Base-by-base conservation (phyloP, 2,888 invertebrate genomes). In the Petrophora chlorosata region DNA sequence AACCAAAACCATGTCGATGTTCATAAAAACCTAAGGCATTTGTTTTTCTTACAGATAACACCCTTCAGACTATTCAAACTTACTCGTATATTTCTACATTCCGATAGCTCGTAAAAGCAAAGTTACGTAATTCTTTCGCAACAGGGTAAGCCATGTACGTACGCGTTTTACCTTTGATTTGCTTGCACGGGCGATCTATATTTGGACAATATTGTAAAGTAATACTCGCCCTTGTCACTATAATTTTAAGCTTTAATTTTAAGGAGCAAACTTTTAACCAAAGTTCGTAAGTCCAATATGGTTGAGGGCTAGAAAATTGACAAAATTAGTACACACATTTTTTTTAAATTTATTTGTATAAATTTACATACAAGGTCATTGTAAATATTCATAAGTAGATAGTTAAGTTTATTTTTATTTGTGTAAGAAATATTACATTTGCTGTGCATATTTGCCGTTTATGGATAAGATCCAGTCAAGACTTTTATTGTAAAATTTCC, bases 401-500 rank as follows among this genome's bases (percentile, higher is more conserved):
- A 53, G 42, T 56, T 73, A 79, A 76, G 71, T 73, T 79, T 74
- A 73, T 65, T 73, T 79, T 76, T 70, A 38, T 40, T 35, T 26
- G 36, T 33, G 36, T 48, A 48, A 44, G 22, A 46, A 53, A 47
- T 38, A 54, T 52, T 48, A 56, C 52, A 76, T 78, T 86, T 78
- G 87, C 88, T 88, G 85, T 87, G 85, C 82, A 87, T 87, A 87
- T 73, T 60, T 79, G 85, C 85, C 78, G 80, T 85, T 85, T 83
- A 82, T 84, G 89, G 89, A 89, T 89, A 86, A 87, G 85, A 89
- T 88, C 89, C 89, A 87, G 68, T 83, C 76, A 83, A 84, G 78
- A 87, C 83, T 85, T 85, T 85, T 83, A 86, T 79, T 86, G 87
- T 88, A 83, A 84, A 78, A 84, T 82, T 87, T 86, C 85, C 77